These are phyloP conservation scores for Crocidura indochinensis DNA, from an alignment of 2,797 vertebrate genomes.

Conservation along the genomic window DNA sequence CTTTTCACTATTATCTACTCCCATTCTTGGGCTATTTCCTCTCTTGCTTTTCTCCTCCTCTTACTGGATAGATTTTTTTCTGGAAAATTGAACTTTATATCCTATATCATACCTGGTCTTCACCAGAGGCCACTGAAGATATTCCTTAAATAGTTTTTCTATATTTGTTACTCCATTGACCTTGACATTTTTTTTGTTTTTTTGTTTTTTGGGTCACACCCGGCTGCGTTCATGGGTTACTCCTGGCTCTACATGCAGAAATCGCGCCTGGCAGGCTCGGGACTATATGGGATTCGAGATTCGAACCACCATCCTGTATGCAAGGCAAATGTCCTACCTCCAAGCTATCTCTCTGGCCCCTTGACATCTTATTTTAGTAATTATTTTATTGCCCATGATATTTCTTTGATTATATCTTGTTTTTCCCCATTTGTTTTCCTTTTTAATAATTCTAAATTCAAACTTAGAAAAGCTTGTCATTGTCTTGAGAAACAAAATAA, in stretches of 20 bases:
- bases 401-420: constrained; percentile 66
- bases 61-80: constrained; percentile 17
- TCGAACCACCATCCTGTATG: too few species aligned
- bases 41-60: constrained; percentile 10
- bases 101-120: background rate
- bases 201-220: too few species aligned
- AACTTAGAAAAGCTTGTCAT: constrained; percentile 79
- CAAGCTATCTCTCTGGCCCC: too few species aligned
- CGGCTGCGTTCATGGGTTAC: too few species aligned
- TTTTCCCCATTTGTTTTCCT: constrained; percentile 33
- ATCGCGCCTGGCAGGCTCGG: too few species aligned
- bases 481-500: constrained; percentile 70
- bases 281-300: too few species aligned
- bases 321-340: too few species aligned
- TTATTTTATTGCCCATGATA: constrained; percentile 88
- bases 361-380: too few species aligned
- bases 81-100: constrained; percentile 15
- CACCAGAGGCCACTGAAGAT: background rate
- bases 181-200: background rate
- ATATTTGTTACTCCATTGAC: background rate
- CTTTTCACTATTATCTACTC: background rate
- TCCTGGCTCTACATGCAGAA: too few species aligned
- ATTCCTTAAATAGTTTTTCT: background rate
- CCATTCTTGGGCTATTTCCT: background rate
- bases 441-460: constrained; percentile 79